Base-by-base conservation (phyloP, 2,113 vertebrate species). In the Plestiodon gilberti region DNA sequence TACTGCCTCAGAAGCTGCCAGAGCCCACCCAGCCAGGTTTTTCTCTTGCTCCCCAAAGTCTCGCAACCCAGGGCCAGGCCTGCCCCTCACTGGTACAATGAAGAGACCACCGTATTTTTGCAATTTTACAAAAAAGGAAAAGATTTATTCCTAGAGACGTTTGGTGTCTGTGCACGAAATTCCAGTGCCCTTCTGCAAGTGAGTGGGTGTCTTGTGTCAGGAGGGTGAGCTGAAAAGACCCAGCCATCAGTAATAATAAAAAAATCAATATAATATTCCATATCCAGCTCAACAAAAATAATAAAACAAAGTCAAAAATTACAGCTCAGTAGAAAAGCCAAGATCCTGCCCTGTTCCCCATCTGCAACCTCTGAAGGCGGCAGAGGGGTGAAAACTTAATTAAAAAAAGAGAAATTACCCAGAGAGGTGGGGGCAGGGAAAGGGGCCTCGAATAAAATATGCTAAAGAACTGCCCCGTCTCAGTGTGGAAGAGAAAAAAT, bases 321-420 rank as follows among this genome's bases (percentile, higher is more conserved):
- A 88, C 87, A 88, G 87, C 82, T 84, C 55, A 64, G 77, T 88
- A 88, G 87, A 88, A 88, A 88, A 88, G 67, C 82, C 43, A 79
- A 84, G 81, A 79, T 3, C 40, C 82, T 40, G 67, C 40, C 59
- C 76, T 35, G 38, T 52, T 48, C 1, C 15, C 43, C 81, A 40
- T 52, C 48, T 10, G 2, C 22, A 1, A 9, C 55, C 30, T 11
- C 22, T 7, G 30, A 79, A 52, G 78, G 74, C 35, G 65, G 75
- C 0, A 25, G n/a, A 73, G 33, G 64, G 75, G 57, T 30, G n/a
- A 25, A 73, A 65, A 75, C 3, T 0, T 18, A 15, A 4, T 15
- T 43, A 59, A 48, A 6, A 25, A 59, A 78, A 78, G 61, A 35
- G 61, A 35, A 78, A 64, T 64, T 52, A 62, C 67, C 85, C 87